phyloP scores from a whole-genome alignment of 2,113 vertebrate species.

The Mus pahari region DNA sequence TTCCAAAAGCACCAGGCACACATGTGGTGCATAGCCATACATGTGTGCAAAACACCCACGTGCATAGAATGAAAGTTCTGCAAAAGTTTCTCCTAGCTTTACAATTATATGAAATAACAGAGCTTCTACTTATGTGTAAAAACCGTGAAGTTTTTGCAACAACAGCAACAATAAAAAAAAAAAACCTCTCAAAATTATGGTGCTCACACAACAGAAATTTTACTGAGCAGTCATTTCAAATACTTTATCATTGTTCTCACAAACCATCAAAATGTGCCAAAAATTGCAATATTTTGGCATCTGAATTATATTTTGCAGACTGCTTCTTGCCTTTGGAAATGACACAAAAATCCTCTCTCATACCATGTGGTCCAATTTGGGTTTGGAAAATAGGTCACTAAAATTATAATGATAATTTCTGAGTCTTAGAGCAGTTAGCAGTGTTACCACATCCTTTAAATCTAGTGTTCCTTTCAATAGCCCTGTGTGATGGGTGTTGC shows the following conservation, averaged over 20 bases:
- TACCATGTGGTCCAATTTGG: conserved; percentile 78
- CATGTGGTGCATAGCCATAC: not conserved
- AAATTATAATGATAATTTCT: conserved; percentile 77
- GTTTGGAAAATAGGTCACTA: conserved; percentile 81
- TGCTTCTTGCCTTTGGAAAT: conserved; percentile 76
- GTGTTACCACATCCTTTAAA: conserved; percentile 56
- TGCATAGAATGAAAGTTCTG: not conserved
- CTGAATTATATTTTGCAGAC: conserved; percentile 70
- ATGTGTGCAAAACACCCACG: not conserved
- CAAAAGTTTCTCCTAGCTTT: conserved; percentile 5
- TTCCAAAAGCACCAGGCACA: not conserved
- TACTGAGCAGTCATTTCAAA: conserved; percentile 73
- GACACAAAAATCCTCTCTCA: conserved; percentile 80
- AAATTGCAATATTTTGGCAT: conserved; percentile 74
- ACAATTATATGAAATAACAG: conserved; percentile 55
- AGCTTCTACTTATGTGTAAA: conserved; percentile 57
- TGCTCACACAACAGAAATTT: conserved; percentile 62
- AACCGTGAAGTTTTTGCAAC: conserved; percentile 57
- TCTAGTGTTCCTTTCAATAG: conserved; percentile 50
- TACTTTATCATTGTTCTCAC: conserved; percentile 74
- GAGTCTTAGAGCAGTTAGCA: conserved; percentile 60
- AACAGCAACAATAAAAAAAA: too few relatives aligned
- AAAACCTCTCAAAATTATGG: conserved; percentile 55
- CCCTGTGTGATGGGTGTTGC: not conserved
- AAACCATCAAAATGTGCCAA: conserved; percentile 69